These are phyloP conservation scores for Salticus scenicus DNA, from an alignment of 2,888 invertebrate genomes.

Conservation along the genomic window DNA sequence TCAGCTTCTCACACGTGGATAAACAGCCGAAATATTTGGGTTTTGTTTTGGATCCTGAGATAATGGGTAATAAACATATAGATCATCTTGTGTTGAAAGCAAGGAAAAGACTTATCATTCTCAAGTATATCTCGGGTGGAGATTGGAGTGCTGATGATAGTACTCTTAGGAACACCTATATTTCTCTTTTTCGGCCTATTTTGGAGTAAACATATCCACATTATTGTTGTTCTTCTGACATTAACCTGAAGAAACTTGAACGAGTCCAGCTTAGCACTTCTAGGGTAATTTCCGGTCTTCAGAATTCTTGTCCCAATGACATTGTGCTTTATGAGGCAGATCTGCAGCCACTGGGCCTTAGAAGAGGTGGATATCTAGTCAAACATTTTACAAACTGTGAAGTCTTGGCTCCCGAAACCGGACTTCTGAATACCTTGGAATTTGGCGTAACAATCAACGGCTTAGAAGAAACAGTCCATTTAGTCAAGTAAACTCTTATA, in stretches of 20 bases:
- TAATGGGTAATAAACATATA: constrained; percentile 9
- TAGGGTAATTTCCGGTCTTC: constrained; percentile 23
- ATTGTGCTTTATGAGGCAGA: no score
- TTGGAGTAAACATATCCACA: background rate
- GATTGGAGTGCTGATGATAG: constrained; percentile 15
- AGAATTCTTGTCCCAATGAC: background rate
- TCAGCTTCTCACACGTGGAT: background rate
- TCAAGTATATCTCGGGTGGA: constrained; percentile 13
- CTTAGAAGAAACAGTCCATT: background rate
- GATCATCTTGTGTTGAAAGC: constrained; percentile 1
- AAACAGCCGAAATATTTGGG: no score
- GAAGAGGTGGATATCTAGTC: background rate
- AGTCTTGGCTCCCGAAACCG: no score
- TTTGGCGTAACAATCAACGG: no score
- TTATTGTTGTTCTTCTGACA: constrained; percentile 15
- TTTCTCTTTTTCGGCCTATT: constrained; percentile 9
- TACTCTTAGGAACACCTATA: constrained; percentile 18
- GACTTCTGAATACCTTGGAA: no score
- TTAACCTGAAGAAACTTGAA: no score
- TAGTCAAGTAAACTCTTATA: background rate
- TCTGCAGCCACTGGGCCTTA: background rate
- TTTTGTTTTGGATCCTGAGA: no score
- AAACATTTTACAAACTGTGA: background rate
- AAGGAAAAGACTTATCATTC: constrained; percentile 19
- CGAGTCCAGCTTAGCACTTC: no score